Percentiles rank a stretch among this genome's conserved stretches.
These are phyloP conservation scores for Drosophila acutilabella DNA, from an alignment of 2,888 invertebrate genomes.

Conservation along the genomic window DNA sequence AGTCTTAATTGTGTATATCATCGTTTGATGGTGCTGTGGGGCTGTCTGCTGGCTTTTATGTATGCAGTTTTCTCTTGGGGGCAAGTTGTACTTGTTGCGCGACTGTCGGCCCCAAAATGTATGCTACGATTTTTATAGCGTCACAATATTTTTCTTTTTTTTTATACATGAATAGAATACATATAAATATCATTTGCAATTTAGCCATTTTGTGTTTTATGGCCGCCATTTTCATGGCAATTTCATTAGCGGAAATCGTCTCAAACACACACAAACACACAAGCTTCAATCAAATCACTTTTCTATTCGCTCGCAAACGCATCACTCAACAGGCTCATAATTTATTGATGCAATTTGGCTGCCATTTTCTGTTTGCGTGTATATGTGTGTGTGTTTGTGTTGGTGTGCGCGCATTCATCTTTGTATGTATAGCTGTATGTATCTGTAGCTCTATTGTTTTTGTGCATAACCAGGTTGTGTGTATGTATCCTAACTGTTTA, in stretches of 20 bases:
- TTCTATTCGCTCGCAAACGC: slow-evolving; percentile 27
- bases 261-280: slow-evolving; percentile 1
- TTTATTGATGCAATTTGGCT: slow-evolving; percentile 65
- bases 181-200: slow-evolving; percentile 5
- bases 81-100: slow-evolving; percentile 55
- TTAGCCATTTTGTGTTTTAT: slow-evolving; percentile 33
- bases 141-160: background rate
- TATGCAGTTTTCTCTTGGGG: slow-evolving; percentile 17
- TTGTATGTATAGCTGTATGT: slow-evolving; percentile 17
- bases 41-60: slow-evolving; percentile 34
- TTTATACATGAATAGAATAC: too few relatives aligned
- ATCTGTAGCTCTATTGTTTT: slow-evolving; percentile 16
- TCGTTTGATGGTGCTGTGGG: slow-evolving; percentile 33
- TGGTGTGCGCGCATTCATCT: slow-evolving; percentile 4
- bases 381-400: background rate
- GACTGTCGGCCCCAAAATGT: slow-evolving; percentile 37
- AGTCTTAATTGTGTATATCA: slow-evolving; percentile 46
- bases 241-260: slow-evolving; percentile 51
- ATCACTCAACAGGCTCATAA: slow-evolving; percentile 71
- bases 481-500: slow-evolving; percentile 17
- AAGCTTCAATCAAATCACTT: slow-evolving; percentile 36
- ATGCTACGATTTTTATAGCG: slow-evolving; percentile 43
- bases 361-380: slow-evolving; percentile 25
- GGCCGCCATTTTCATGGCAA: slow-evolving; percentile 31
- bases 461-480: slow-evolving; percentile 11